phyloP scores from a whole-genome alignment of 2,888 invertebrate species.

The Acholoe squamosa region DNA sequence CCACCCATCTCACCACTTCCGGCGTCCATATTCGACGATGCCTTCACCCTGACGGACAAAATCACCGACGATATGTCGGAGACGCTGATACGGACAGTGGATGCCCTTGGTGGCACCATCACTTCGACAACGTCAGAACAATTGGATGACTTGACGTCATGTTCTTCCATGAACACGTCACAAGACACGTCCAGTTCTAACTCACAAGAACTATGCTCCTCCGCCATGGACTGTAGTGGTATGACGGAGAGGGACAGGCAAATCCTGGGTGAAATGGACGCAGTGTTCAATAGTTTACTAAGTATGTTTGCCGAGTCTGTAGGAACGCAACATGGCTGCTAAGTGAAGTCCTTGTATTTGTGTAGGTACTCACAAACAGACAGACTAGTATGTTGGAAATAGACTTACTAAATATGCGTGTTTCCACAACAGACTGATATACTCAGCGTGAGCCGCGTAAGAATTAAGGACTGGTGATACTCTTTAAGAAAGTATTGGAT shows the following conservation, averaged over 20 bases:
- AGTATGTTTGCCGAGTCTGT: slow-evolving; percentile 59
- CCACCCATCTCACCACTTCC: background rate
- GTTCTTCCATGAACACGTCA: background rate
- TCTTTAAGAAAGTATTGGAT: background rate
- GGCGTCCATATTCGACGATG: slow-evolving; percentile 15
- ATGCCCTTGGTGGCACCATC: slow-evolving; percentile 31
- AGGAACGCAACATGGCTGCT: slow-evolving; percentile 37
- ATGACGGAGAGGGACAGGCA: slow-evolving; percentile 60
- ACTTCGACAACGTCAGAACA: slow-evolving; percentile 6
- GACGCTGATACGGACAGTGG: slow-evolving; percentile 31
- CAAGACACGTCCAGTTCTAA: background rate
- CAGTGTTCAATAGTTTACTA: slow-evolving; percentile 58
- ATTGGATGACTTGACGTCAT: background rate
- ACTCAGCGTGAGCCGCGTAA: too few species aligned
- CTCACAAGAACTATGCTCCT: background rate
- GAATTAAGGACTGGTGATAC: background rate
- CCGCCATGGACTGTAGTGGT: slow-evolving; percentile 2
- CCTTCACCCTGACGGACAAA: slow-evolving; percentile 26
- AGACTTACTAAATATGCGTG: too few species aligned
- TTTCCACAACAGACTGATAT: too few species aligned
- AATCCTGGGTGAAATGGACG: slow-evolving; percentile 61
- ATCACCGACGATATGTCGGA: slow-evolving; percentile 55
- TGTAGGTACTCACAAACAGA: too few species aligned
- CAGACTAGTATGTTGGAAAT: too few species aligned
- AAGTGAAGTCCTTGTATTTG: background rate